Base-by-base conservation (phyloP, 1,140 invertebrate genomes). In the Sesamia nonagrioides region DNA sequence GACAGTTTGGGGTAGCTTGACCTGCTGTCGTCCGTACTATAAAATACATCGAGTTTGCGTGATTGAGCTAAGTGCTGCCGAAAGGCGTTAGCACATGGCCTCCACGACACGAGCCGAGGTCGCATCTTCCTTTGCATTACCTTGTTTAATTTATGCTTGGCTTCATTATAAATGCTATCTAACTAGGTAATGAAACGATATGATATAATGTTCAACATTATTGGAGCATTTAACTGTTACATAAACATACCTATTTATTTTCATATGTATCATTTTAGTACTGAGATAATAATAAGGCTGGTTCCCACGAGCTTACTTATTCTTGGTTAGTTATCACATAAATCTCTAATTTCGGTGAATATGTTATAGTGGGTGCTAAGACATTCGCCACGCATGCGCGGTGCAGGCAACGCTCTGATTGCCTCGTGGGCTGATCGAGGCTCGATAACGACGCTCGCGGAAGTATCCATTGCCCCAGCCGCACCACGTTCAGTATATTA, bases 381-480 rank as follows among this genome's bases (percentile, higher is more conserved):
- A 63, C 78, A 82, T 85, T 85, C 79, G 81, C 74, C 37, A 80
- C 84, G 81, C 83, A 79, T 80, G 72, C 80, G 80, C 77, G 27
- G 18, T 82, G 69, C 85, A 83, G 83, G 89, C 86, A 89, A 89
- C 91, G 91, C 90, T 92, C 91, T 92, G 89, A 91, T 92, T 91
- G 86, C 83, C 79, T 79, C 88, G 84, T 84, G 79, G 78, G 84
- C 82, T 77, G 85, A 90, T 88, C 86, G 81, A 77, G 83, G 66
- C 78, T 78, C 78, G 89, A 92, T 91, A 88, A 83, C 79, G 35
- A 84, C 79, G 74, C 85, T 85, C 84, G 73, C 86, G 89, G 91
- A 92, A 92, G 84, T 84, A 77, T 72, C 58, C 68, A 56, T 68
- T 84, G 76, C 82, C 80, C 77, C 69, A 35, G 82, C 80, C 80